These are phyloP conservation scores for Percopsis transmontana DNA, from an alignment of 2,113 vertebrate genomes.

Conservation along the genomic window DNA sequence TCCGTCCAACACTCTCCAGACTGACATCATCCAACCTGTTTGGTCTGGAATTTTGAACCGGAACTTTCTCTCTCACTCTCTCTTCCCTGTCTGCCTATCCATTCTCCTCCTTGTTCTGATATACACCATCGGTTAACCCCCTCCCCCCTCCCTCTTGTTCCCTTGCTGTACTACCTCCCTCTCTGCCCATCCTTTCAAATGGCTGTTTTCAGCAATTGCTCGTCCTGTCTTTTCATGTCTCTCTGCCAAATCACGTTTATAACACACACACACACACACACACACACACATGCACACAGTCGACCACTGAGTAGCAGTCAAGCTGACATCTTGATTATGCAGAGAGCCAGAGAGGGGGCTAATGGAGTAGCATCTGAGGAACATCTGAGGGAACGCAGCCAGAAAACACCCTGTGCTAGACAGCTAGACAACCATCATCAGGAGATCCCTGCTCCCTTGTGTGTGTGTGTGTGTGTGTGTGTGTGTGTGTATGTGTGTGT, in stretches of 20 bases:
- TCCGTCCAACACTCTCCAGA: no score
- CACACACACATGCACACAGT: neutral
- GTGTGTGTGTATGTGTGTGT: neutral
- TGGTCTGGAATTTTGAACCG: no score
- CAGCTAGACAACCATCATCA: neutral
- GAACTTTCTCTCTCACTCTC: neutral
- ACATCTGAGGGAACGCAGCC: neutral
- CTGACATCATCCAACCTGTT: no score
- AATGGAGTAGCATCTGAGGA: constrained; percentile 1
- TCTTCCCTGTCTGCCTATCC: neutral
- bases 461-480: neutral
- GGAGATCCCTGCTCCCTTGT: neutral
- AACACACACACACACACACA: no score
- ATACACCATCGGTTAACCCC: neutral
- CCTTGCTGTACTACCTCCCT: neutral
- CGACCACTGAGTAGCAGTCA: neutral
- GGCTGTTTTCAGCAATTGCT: neutral
- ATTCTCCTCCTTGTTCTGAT: neutral
- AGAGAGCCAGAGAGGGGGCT: neutral
- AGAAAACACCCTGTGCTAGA: constrained; percentile 2
- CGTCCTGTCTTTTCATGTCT: neutral
- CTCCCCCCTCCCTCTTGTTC: neutral
- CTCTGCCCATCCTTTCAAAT: neutral
- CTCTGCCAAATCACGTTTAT: constrained; percentile 1
- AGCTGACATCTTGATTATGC: constrained; percentile 9